Conservation (phyloP, 2,888 invertebrate genomes). For the Arctia plantaginis region DNA sequence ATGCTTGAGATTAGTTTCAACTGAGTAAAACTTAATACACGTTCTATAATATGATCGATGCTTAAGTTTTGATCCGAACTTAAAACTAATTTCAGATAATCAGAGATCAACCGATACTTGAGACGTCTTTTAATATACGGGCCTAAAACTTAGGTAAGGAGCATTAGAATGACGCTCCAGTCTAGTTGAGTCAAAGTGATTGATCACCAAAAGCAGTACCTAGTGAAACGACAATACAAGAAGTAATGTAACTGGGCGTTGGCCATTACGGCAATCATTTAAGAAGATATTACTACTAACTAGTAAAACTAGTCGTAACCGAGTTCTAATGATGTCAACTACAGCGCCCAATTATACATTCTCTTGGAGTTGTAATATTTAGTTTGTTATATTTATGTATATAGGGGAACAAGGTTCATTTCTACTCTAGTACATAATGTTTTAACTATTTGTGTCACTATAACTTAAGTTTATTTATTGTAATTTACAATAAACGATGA, state of each 20-base stretch:
- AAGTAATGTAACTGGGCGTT: neutral
- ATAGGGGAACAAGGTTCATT: conserved; percentile 25
- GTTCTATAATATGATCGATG: too few relatives aligned
- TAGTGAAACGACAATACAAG: neutral
- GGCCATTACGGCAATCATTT: neutral
- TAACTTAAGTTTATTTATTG: conserved; percentile 36
- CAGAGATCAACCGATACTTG: too few relatives aligned
- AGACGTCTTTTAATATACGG: too few relatives aligned
- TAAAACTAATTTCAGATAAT: too few relatives aligned
- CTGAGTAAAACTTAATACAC: too few relatives aligned
- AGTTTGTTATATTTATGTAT: conserved; percentile 32
- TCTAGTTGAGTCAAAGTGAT: neutral
- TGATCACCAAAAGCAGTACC: neutral
- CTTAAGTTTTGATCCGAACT: too few relatives aligned
- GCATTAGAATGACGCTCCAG: neutral
- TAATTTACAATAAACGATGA: conserved; percentile 21
- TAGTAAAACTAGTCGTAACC: neutral
- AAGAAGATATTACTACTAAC: neutral
- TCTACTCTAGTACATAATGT: conserved; percentile 19
- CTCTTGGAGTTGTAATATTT: conserved; percentile 26
- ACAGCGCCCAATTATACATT: conserved; percentile 23
- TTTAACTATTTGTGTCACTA: conserved; percentile 19
- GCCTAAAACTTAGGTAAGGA: neutral
- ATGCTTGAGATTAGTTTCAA: too few relatives aligned
- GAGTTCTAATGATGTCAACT: conserved; percentile 19